Evolutionary conservation across 2,113 vertebrate species (phyloP), one percentile per base, ranked within the genome.

Genomic region (Sakesphorus luctuosus): DNA sequence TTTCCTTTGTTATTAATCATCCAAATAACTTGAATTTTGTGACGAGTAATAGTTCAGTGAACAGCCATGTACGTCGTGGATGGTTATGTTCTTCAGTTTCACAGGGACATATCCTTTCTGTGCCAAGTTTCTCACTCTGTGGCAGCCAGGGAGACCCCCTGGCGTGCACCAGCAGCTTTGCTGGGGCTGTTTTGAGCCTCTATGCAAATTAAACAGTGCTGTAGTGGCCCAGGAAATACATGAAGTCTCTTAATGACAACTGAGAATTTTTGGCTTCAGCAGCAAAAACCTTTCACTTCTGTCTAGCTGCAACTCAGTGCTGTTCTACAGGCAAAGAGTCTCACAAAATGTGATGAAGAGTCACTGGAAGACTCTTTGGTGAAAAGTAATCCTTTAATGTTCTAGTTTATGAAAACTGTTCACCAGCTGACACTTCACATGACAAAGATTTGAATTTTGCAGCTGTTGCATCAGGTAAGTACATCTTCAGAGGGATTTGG

Each of bases 391-490:
- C 35, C 24, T 63, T 40, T 14, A 52, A 61, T 53, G 10, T 53
- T 80, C 40, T 78, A 72, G 35, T 21, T 79, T 53, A 31, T 35
- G 56, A 38, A 78, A 89, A 43, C 67, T 69, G 15, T 87, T 85
- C 14, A 35, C 33, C 35, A 19, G 40, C 63, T 65, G 79, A 79
- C 55, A 31, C 35, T 63, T 85, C 40, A 46, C 33, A 6, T 93
- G 35, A 43, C 46, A 80, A 6, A 72, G 35, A 58, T 69, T 46
- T 76, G 43, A 90, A 66, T 94, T 80, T 86, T 76, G 29, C 65
- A 86, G 68, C 25, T 88, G 8, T 55, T 95, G 36, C 33, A 67
- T 63, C 55, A 71, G 84, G 93, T 96, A 77, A 96, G 87, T 90
- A 65, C 38, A 20, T 38, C 8, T 79, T 62, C 43, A 71, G 55